phyloP scores from a whole-genome alignment of 2,113 vertebrate species.

The human region GRCh38 chr6:154433001-154433500 shows the following conservation, averaged over 20 bases:
- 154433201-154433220: background rate
- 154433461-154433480: slow-evolving; percentile 97
- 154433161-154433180: background rate
- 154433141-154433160: background rate
- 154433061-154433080: slow-evolving; percentile 75
- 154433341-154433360: background rate
- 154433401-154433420: background rate
- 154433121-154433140: background rate
- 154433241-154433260: background rate
- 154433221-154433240: background rate
- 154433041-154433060: slow-evolving; percentile 83
- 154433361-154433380: background rate
- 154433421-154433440: background rate
- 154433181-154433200: background rate
- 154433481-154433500: slow-evolving; percentile 97
- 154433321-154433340: background rate
- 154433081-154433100: background rate
- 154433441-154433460: slow-evolving; percentile 70
- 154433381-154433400: background rate
- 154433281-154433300: background rate
- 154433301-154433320: background rate
- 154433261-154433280: background rate
- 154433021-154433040: slow-evolving; percentile 87
- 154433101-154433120: slow-evolving; percentile 65
- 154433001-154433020: slow-evolving; percentile 85